Evolutionary conservation across 1,140 invertebrate species (phyloP), one percentile per base, ranked within the genome.

Genomic region (Melipona quadrifasciata): DNA sequence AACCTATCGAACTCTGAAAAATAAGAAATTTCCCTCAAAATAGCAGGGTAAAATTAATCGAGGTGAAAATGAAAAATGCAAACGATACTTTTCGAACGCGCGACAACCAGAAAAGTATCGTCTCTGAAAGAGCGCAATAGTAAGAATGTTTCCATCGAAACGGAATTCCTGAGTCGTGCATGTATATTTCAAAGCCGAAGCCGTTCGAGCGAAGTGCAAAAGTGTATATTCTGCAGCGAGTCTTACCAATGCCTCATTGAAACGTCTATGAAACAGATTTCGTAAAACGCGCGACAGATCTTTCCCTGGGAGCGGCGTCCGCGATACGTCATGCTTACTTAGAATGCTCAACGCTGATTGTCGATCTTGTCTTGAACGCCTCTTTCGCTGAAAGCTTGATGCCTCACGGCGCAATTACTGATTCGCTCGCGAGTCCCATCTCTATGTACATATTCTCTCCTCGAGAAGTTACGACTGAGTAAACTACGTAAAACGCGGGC

Each of bases 141-240:
- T 34, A 57, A 74, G 53, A 57, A 57, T 34, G 53, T 19, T 12
- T 24, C 55, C 73, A 39, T n/a, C 58, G 73, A 58, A 61, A 75
- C 55, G 39, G 27, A 27, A 47, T 47, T 47, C 8, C 11, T 39
- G 57, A 61, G 8, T 34, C 73, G 31, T 39, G 53, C 1, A 34
- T 61, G 55, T 75, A 61, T 24, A 27, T 75, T 75, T 75, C 24
- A 61, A 75, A 61, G 39, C 39, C 39, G 39, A 10, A 61, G 58
- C 58, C 27, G 31, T 31, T 74, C 31, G 72, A 73, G 27, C 11
- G 27, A 4, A 74, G 12, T 57, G 53, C 10, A 58, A 31, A 58
- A 75, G 73, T 58, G 61, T 19, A 47, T 47, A 47, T 47, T 47
- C 61, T 21, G 1, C 6, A 58, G 21, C 73, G 8, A 47, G 39